phyloP scores from a whole-genome alignment of 1,140 invertebrate genomes.

The Lutraria rhynchaena region DNA sequence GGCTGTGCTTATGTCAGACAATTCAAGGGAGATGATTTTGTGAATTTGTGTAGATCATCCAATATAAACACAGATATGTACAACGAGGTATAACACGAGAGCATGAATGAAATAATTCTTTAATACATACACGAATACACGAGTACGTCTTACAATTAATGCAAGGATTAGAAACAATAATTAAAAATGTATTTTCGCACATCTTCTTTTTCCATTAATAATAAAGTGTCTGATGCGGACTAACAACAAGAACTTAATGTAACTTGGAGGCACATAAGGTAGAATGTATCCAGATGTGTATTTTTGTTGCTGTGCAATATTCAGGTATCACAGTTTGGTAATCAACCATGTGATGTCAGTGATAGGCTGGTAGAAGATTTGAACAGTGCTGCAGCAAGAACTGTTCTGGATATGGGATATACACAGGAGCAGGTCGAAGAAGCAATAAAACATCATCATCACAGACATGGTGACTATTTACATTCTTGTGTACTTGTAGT shows the following conservation, averaged over 20 bases:
- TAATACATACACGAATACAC: no score
- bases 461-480: background rate
- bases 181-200: no score
- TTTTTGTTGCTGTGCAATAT: background rate
- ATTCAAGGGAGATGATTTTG: slow-evolving; percentile 89
- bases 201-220: no score
- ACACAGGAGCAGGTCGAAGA: background rate
- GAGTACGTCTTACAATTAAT: no score
- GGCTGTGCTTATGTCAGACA: slow-evolving; percentile 87
- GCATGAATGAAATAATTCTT: no score
- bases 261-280: no score
- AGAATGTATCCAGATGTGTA: no score
- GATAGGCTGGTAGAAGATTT: slow-evolving; percentile 1
- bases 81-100: no score
- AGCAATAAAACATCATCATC: background rate
- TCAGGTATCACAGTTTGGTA: background rate
- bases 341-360: background rate
- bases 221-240: no score
- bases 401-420: slow-evolving; percentile 12
- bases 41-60: slow-evolving; percentile 14
- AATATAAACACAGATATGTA: background rate
- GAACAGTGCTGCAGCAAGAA: slow-evolving; percentile 14
- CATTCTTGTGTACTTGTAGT: no score
- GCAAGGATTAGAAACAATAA: no score
- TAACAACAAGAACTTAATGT: no score